phyloP scores from a whole-genome alignment of 2,113 vertebrate genomes.

The Ursus arctos region DNA sequence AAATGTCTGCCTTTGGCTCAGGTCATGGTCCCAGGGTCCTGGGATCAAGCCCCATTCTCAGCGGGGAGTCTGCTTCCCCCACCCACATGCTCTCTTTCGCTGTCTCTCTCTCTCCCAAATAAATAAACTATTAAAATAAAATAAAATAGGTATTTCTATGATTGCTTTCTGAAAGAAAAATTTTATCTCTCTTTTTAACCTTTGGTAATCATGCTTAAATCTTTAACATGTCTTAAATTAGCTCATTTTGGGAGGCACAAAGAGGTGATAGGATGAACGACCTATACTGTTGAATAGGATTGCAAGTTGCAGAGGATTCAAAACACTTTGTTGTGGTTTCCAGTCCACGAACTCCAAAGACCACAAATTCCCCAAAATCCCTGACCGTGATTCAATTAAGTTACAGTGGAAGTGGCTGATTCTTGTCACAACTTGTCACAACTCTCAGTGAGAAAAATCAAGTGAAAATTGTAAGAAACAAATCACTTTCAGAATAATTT shows the following conservation, averaged over 20 bases:
- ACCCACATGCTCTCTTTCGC: not conserved
- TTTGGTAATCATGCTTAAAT: not conserved
- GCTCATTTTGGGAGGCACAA: not conserved
- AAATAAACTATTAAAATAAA: not conserved
- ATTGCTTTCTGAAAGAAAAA: not conserved
- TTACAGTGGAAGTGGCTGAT: not conserved
- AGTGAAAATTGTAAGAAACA: slow-evolving; percentile 53
- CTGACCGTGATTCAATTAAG: not conserved
- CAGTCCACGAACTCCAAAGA: not conserved
- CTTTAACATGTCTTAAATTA: slow-evolving; percentile 23
- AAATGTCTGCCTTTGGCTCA: not conserved
- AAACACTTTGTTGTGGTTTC: not conserved
- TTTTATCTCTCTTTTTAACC: not conserved
- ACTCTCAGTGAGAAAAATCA: not conserved
- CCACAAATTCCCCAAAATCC: not conserved
- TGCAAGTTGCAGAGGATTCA: not conserved
- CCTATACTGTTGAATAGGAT: not conserved
- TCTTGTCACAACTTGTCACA: slow-evolving; percentile 38
- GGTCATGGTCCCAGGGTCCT: not conserved
- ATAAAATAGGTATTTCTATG: not conserved
- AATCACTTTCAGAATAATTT: slow-evolving; percentile 50
- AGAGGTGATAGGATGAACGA: not conserved
- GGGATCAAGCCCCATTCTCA: not conserved
- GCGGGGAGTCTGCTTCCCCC: not conserved
- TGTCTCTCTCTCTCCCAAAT: not conserved